Conservation (phyloP, 53 echinoderm and acorn worm species). For the Apostichopus leukothele region DNA sequence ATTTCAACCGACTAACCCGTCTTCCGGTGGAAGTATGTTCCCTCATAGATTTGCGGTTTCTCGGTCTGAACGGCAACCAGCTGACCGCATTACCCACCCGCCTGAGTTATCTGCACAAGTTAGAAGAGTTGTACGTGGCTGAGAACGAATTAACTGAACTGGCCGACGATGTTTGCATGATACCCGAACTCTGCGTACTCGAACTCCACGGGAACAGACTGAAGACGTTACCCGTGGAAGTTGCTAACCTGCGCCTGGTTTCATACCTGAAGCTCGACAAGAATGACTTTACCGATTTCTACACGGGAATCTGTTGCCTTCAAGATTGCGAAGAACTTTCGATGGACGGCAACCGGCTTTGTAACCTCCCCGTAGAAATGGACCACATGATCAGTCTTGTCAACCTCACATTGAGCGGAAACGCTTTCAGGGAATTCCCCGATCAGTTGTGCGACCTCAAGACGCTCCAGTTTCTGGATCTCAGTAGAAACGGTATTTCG, state of each 20-base stretch:
- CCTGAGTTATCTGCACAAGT: constrained; percentile 58
- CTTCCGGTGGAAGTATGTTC: constrained; percentile 62
- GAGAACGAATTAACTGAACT: constrained; percentile 67
- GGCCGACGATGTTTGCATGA: constrained; percentile 77
- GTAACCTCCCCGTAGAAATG: constrained; percentile 71
- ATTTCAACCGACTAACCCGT: constrained; percentile 65
- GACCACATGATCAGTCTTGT: constrained; percentile 68
- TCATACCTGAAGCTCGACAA: constrained; percentile 64
- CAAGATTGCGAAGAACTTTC: constrained; percentile 64
- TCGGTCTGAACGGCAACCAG: constrained; percentile 69
- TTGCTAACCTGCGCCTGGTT: constrained; percentile 66
- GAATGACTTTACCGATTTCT: constrained; percentile 62
- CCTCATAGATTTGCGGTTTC: constrained; percentile 60
- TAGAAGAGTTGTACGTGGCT: constrained; percentile 71
- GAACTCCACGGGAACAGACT: constrained; percentile 77
- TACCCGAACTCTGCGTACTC: constrained; percentile 67
- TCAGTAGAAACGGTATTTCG: constrained; percentile 64
- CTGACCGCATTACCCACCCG: constrained; percentile 60
- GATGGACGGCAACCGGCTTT: constrained; percentile 68
- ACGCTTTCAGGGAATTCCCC: constrained; percentile 68
- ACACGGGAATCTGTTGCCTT: constrained; percentile 69
- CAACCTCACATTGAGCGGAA: constrained; percentile 70
- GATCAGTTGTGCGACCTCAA: constrained; percentile 68
- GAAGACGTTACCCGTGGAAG: constrained; percentile 73
- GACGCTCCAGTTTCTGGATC: constrained; percentile 65